A percentile compares a stretch with the other conserved stretches of the same genome.
phyloP scores from a whole-genome alignment of 2,888 invertebrate genomes.

The Gerosis bhagava region DNA sequence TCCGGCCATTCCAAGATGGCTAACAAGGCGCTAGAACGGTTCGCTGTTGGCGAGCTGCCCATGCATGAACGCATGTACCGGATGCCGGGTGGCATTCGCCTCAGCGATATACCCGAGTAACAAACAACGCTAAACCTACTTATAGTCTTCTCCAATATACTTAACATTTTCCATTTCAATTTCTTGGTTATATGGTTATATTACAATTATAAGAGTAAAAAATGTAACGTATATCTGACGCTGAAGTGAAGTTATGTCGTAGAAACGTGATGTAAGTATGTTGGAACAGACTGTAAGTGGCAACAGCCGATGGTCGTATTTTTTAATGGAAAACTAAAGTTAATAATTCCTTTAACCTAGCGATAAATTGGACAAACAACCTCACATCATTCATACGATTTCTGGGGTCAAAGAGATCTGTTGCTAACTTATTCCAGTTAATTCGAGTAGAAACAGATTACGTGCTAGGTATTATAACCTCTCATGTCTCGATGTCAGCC shows the following conservation, averaged over 20 bases:
- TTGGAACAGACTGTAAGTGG: too few relatives aligned
- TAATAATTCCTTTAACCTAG: constrained; percentile 1
- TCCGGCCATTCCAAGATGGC: constrained; percentile 89
- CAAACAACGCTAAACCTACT: too few relatives aligned
- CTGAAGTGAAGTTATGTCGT: too few relatives aligned
- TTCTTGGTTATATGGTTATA: too few relatives aligned
- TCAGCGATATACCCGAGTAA: constrained; percentile 81
- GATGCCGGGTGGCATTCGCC: constrained; percentile 80
- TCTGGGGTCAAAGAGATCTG: constrained; percentile 6
- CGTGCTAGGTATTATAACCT: constrained; percentile 10
- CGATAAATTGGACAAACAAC: neutral
- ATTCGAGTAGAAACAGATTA: constrained; percentile 1
- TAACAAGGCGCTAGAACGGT: constrained; percentile 84
- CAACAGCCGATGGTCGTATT: too few relatives aligned
- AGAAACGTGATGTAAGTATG: too few relatives aligned
- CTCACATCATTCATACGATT: neutral
- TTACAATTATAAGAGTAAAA: too few relatives aligned
- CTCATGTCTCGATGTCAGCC: constrained; percentile 6
- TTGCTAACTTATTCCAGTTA: neutral
- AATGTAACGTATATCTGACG: too few relatives aligned
- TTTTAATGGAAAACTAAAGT: too few relatives aligned
- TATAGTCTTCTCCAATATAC: too few relatives aligned
- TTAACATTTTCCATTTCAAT: too few relatives aligned
- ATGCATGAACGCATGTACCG: constrained; percentile 88
- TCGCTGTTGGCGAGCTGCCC: constrained; percentile 90